These are phyloP conservation scores for Ceyx cyanopectus DNA, from an alignment of 2,113 vertebrate species.

Conservation along the genomic window DNA sequence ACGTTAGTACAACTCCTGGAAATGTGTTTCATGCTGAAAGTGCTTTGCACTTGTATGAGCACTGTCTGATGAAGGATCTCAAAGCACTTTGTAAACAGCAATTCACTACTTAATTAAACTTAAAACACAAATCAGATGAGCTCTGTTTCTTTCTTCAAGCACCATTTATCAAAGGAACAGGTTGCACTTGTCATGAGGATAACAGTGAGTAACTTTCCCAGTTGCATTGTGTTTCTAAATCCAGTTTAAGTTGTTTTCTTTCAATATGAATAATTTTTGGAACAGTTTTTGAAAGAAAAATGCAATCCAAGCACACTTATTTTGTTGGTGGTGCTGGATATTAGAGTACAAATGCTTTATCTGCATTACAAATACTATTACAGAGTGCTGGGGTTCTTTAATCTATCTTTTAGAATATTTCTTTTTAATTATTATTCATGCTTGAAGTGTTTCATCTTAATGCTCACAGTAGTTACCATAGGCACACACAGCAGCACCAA, in stretches of 20 bases:
- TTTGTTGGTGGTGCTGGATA: conserved; percentile 64
- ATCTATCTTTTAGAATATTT: conserved; percentile 58
- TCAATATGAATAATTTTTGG: conserved; percentile 63
- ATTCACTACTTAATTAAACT: conserved; percentile 69
- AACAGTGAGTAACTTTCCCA: conserved; percentile 41
- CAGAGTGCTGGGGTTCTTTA: conserved; percentile 65
- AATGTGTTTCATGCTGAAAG: conserved; percentile 21
- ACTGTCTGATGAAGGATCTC: conserved; percentile 27
- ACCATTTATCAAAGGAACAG: conserved; percentile 67
- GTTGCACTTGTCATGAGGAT: conserved; percentile 66
- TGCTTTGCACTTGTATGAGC: background rate
- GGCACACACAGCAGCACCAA: conserved; percentile 20
- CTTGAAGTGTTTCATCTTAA: conserved; percentile 69
- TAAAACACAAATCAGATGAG: conserved; percentile 58
- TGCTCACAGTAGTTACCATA: conserved; percentile 39
- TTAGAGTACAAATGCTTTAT: conserved; percentile 69
- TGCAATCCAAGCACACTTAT: conserved; percentile 65
- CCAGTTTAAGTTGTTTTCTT: conserved; percentile 70
- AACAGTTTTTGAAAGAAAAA: conserved; percentile 67
- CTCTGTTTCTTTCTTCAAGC: conserved; percentile 61
- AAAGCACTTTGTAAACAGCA: conserved; percentile 55
- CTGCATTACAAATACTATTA: conserved; percentile 72
- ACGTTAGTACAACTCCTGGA: conserved; percentile 8
- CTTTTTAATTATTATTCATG: conserved; percentile 62
- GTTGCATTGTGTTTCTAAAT: conserved; percentile 57